A percentile compares a stretch with the other conserved stretches of the same genome.
Conservation (phyloP, 1,140 invertebrate genomes). For the Caenorhabditis latens region DNA sequence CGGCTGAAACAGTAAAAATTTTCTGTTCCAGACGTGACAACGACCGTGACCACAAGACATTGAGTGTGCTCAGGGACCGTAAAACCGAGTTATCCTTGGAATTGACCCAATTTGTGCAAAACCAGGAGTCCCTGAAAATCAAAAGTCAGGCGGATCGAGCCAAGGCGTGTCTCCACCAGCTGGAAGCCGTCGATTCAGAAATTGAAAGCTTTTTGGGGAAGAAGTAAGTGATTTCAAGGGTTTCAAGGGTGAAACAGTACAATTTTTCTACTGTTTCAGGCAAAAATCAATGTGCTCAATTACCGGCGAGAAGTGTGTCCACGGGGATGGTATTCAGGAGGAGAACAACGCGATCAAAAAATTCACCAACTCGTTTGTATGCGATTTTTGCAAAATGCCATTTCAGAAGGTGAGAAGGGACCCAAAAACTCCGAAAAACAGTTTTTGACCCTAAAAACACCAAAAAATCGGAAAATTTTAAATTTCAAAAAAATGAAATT, state of each 20-base stretch:
- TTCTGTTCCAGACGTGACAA: not conserved
- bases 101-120: not conserved
- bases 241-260: not conserved
- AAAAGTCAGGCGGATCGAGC: not conserved
- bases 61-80: not conserved
- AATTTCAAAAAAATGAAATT: too few species aligned
- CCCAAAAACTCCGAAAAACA: too few species aligned
- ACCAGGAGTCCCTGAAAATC: not conserved
- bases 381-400: slow-evolving; percentile 16
- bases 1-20: not conserved
- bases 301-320: not conserved
- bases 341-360: not conserved
- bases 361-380: slow-evolving; percentile 6
- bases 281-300: slow-evolving; percentile 20
- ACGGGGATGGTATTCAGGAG: slow-evolving; percentile 23
- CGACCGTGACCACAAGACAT: not conserved
- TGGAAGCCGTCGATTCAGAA: not conserved
- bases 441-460: too few species aligned
- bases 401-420: slow-evolving; percentile 32
- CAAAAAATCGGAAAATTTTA: too few species aligned
- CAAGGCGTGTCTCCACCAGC: not conserved
- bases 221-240: slow-evolving; percentile 20
- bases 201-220: not conserved
- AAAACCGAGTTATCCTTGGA: not conserved
- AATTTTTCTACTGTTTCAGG: not conserved